These are phyloP conservation scores for Vicugna pacos DNA, from an alignment of 2,113 vertebrate species.

Conservation along the genomic window DNA sequence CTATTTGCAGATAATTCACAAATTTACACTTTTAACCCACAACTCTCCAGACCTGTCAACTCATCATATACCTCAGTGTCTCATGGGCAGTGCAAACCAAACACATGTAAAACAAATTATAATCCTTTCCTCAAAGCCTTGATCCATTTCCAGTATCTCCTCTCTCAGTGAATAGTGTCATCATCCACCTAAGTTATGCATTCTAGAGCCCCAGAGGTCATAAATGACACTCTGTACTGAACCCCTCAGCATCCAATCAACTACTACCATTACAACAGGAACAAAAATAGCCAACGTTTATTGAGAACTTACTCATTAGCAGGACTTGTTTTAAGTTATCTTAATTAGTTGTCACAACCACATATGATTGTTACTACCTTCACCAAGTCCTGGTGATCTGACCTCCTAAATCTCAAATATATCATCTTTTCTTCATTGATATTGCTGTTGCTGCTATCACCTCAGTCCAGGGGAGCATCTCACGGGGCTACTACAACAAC, in stretches of 20 bases:
- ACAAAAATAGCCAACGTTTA: not conserved
- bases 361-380: not conserved
- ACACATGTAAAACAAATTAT: not conserved
- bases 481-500: not conserved
- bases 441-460: not conserved
- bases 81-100: not conserved
- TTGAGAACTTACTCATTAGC: not conserved
- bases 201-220: not conserved
- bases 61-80: not conserved
- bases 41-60: not conserved
- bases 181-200: not conserved
- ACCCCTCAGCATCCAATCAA: not conserved
- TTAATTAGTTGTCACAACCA: slow-evolving; percentile 23
- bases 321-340: not conserved
- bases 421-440: not conserved
- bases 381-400: not conserved
- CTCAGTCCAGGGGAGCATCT: not conserved
- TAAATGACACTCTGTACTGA: not conserved
- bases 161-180: not conserved
- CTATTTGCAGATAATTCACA: not conserved
- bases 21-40: not conserved
- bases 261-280: not conserved
- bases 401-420: not conserved
- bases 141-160: not conserved
- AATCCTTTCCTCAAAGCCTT: not conserved